Evolutionary conservation across 2,888 invertebrate species (phyloP).

Genomic region (Drosophila quinaria): DNA sequence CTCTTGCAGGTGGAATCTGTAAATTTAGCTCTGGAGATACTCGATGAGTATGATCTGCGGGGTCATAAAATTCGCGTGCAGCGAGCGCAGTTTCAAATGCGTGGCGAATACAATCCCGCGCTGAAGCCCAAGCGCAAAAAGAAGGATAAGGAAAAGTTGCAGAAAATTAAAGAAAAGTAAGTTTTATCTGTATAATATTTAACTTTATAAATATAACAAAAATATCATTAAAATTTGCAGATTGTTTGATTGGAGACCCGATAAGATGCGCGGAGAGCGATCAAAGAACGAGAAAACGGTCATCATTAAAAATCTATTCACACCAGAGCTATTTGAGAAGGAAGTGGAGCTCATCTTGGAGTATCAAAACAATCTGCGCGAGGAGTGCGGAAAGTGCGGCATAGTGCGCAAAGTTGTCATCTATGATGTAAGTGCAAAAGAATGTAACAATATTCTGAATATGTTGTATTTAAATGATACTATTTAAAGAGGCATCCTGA

Average conservation of each 20-base stretch:
- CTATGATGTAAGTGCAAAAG: constrained; percentile 91
- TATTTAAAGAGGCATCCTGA: constrained; percentile 92
- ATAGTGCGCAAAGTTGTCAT: constrained; percentile 95
- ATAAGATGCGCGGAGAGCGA: constrained; percentile 94
- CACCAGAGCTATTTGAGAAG: constrained; percentile 94
- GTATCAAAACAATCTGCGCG: constrained; percentile 95
- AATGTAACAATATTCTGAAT: neutral
- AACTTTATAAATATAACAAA: neutral
- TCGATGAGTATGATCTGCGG: constrained; percentile 94
- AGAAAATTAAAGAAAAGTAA: constrained; percentile 96
- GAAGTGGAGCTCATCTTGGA: constrained; percentile 96
- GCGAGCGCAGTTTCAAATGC: constrained; percentile 96
- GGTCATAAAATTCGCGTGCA: constrained; percentile 95
- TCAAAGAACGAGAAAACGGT: constrained; percentile 96
- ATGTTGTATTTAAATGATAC: neutral
- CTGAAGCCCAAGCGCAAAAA: constrained; percentile 96
- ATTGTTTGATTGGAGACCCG: constrained; percentile 98
- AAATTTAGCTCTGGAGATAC: constrained; percentile 94
- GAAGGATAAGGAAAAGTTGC: constrained; percentile 95
- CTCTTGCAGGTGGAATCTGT: constrained; percentile 93
- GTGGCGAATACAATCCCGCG: constrained; percentile 96
- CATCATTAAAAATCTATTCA: constrained; percentile 97
- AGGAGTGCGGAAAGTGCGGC: constrained; percentile 96
- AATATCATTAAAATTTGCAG: constrained; percentile 83
- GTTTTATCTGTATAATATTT: neutral